Evolutionary conservation across 1,140 invertebrate genomes (phyloP), one percentile per base, ranked within the genome.

Genomic region (Arctopsyche grandis): DNA sequence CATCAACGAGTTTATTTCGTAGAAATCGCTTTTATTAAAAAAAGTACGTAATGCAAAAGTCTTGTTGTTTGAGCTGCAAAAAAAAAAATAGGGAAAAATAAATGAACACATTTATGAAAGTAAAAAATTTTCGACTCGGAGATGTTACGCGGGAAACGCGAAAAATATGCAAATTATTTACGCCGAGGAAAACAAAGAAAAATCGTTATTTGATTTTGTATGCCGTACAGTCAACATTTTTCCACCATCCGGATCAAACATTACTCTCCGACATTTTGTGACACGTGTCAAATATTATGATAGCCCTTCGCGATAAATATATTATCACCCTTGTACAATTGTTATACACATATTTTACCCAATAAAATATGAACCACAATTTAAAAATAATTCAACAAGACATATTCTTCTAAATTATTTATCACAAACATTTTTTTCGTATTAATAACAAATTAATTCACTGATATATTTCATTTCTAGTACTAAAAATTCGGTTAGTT

Each of bases 201-300:
- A 56, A 56, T 74, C 44, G n/a, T 16, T 16, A 74, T 56, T 74
- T 24, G 71, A 74, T 74, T 46, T 74, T 46, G 19, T 52, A 22
- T n/a, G 22, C 21, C 21, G 12, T 1, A 10, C 5, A 52, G 14
- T 4, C 29, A 16, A 24, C 71, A 74, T 46, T 74, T 74, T 74
- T 10, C 9, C 38, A 56, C 5, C 71, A 56, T 26, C 63, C 71
- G 44, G 24, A 16, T 38, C 19, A 19, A 74, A 56, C 71, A 74
- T 74, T 74, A 56, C 24, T 74, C 24, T 21, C 24, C 16, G 71
- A 74, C 71, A 74, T 56, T 46, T 24, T 46, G 14, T 56, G 71
- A 74, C 71, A 74, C 71, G 71, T 74, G 71, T 74, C 71, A 74
- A 74, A 74, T 74, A 22, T 74, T 29, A 7, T 74, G 71, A 74